A percentile compares a stretch with the other conserved stretches of the same genome.
Conservation (phyloP, 2,888 invertebrate genomes). For the Tachina grossa region DNA sequence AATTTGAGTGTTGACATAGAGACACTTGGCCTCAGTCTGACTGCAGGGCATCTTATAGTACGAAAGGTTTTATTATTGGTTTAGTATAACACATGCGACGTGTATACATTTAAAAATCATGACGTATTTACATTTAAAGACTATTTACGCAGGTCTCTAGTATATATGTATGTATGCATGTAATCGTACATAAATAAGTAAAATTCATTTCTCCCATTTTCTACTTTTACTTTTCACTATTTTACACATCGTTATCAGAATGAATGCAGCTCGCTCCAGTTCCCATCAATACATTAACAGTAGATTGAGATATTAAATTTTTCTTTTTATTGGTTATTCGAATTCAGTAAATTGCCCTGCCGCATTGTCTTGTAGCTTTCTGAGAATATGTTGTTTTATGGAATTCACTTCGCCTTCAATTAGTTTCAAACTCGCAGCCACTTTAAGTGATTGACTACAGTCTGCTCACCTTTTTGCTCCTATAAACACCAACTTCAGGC, state of each 20-base stretch:
- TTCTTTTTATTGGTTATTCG: slow-evolving; percentile 2
- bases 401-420: slow-evolving; percentile 68
- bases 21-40: too few species aligned
- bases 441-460: slow-evolving; percentile 68
- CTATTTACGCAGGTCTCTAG: too few species aligned
- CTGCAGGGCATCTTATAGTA: too few species aligned
- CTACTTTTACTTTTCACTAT: background rate
- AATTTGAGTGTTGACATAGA: too few species aligned
- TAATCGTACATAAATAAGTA: slow-evolving; percentile 1
- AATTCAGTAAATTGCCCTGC: background rate
- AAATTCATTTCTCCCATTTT: background rate
- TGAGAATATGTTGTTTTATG: slow-evolving; percentile 53
- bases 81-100: too few species aligned
- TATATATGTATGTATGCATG: background rate
- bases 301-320: background rate
- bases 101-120: too few species aligned
- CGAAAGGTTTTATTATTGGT: too few species aligned
- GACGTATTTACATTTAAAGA: too few species aligned
- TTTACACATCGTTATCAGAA: slow-evolving; percentile 51
- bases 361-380: slow-evolving; percentile 7
- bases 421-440: slow-evolving; percentile 64
- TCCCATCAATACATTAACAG: slow-evolving; percentile 72
- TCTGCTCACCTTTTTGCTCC: slow-evolving; percentile 38
- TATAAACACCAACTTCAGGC: background rate
- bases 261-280: background rate